Conservation (phyloP, 2,888 invertebrate species). For the Diploptera punctata region DNA sequence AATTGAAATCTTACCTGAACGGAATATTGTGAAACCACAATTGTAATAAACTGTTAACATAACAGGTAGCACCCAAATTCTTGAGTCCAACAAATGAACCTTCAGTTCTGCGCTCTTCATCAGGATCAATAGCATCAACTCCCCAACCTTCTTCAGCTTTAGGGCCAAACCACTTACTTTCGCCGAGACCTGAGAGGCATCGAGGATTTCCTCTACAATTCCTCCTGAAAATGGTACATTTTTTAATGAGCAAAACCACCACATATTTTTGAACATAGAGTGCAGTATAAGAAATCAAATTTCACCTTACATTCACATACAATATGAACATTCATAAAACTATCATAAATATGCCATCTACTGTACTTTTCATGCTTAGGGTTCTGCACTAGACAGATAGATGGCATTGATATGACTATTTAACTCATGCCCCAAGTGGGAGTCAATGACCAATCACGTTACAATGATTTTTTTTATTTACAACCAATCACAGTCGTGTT, state of each 20-base stretch:
- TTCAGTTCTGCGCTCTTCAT: conserved; percentile 77
- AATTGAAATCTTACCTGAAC: conserved; percentile 59
- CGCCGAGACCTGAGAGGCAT: conserved; percentile 65
- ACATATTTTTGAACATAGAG: neutral
- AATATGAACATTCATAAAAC: neutral
- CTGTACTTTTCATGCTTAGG: too few species aligned
- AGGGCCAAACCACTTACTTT: conserved; percentile 61
- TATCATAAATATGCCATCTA: neutral
- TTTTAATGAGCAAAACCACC: neutral
- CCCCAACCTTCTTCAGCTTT: conserved; percentile 50
- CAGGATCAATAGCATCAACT: conserved; percentile 70
- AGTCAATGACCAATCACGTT: too few species aligned
- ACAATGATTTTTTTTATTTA: too few species aligned
- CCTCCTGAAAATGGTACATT: neutral
- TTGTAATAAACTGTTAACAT: conserved; percentile 68
- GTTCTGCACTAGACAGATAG: too few species aligned
- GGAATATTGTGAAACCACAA: conserved; percentile 68
- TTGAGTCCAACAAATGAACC: conserved; percentile 71
- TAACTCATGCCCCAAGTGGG: too few species aligned
- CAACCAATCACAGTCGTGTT: too few species aligned
- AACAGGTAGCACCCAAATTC: conserved; percentile 70
- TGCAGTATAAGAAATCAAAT: neutral
- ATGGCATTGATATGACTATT: too few species aligned
- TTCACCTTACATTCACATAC: neutral
- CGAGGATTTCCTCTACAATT: conserved; percentile 63